A percentile compares a stretch with the other conserved stretches of the same genome.
Conservation (phyloP, 2,797 vertebrate genomes). For the Austrolebias charrua region DNA sequence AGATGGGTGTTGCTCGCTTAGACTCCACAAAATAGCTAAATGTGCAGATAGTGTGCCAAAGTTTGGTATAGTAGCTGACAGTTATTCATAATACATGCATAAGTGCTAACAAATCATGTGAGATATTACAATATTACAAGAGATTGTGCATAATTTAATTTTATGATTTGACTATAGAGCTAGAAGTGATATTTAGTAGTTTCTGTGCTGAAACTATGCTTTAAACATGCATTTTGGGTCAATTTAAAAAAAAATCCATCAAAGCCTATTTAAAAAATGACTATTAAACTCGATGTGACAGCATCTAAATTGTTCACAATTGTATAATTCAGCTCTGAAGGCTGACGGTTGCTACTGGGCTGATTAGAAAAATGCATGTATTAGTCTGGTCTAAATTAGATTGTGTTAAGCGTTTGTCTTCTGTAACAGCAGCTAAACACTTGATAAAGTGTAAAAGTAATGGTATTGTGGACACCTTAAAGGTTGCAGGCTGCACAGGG, state of each 20-base stretch:
- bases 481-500: conserved; percentile 3
- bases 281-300: conserved; percentile 37
- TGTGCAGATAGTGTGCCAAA: no score
- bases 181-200: background rate
- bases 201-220: conserved; percentile 3
- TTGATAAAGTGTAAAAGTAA: conserved; percentile 12
- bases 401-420: conserved; percentile 1
- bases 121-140: no score
- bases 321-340: conserved; percentile 36
- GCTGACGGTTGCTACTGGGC: conserved; percentile 4
- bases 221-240: background rate
- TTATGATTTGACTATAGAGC: no score
- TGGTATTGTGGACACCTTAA: conserved; percentile 1
- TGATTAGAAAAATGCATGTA: conserved; percentile 19
- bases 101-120: no score
- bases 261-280: conserved; percentile 25
- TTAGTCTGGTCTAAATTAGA: background rate
- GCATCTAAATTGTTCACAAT: conserved; percentile 17
- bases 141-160: no score
- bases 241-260: conserved; percentile 30
- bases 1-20: no score
- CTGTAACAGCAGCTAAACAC: conserved; percentile 12
- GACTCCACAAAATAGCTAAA: no score
- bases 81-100: no score
- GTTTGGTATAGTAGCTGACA: no score